Evolutionary conservation across 2,113 vertebrate genomes (phyloP), one percentile per base, ranked within the genome.

Genomic region (Mustelus asterias): DNA sequence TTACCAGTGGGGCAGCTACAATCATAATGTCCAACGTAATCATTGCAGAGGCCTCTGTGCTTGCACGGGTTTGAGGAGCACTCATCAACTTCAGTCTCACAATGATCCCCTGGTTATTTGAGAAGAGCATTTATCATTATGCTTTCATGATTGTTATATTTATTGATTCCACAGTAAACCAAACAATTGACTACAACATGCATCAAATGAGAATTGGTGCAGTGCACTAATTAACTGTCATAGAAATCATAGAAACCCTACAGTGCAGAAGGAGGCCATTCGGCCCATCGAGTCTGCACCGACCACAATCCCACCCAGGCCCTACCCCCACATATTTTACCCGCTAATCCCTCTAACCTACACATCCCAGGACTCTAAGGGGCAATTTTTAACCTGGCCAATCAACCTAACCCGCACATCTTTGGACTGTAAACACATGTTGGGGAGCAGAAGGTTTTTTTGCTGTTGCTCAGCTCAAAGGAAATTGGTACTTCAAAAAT

Each of bases 1-100:
- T 96, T 97, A 98, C 98, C 98, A 97, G 96, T 22, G 86, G 97
- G 98, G 96, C 98, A 99, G 18, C 16, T 96, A 94, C 98, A 99
- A 44, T 96, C 95, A 94, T 98, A 98, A 96, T 96, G 92, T 80
- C 97, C 97, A 60, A 96, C 96, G 95, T 97, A 96, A 96, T 97
- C 97, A 41, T 95, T 89, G 96, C 98, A 98, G 2, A 97, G 97
- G 96, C 98, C 98, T 89, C 97, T 97, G 96, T 98, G 97, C 96
- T 97, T 97, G 97, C 98, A 98, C 37, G 97, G 97, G 94, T 86
- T 97, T 93, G 97, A 98, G 58, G 37, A 95, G 92, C 98, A 98
- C 95, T 97, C 97, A 95, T 97, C 96, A 96, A 98, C 97, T 96
- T 98, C 97, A 1, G 96, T 97, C 95, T 98, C 97, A 0, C 98